Evolutionary conservation across 2,797 vertebrate genomes (phyloP).

Genomic region (Lagodon rhomboides): DNA sequence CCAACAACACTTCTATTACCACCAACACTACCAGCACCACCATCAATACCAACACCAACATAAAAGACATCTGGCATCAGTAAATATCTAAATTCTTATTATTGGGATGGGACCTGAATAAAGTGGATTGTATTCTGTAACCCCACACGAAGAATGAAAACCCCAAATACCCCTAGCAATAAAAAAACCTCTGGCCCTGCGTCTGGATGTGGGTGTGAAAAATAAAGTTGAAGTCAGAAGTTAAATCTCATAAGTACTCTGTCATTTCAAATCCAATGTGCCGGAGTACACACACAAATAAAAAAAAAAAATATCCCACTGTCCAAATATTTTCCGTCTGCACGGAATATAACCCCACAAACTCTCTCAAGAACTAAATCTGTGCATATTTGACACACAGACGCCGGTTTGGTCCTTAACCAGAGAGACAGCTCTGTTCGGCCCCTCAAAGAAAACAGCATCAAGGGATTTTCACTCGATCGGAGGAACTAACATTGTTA

Average conservation of each 20-base stretch:
- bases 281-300: background rate
- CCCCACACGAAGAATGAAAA: background rate
- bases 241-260: background rate
- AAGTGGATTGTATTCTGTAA: too few species aligned
- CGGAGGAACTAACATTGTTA: slow-evolving; percentile 42
- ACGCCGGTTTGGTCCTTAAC: slow-evolving; percentile 16
- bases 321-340: background rate
- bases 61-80: too few species aligned
- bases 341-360: background rate
- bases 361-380: background rate
- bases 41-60: too few species aligned
- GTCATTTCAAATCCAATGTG: slow-evolving; percentile 1
- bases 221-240: background rate
- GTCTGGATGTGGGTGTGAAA: background rate
- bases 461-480: slow-evolving; percentile 41
- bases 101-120: too few species aligned
- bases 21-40: too few species aligned
- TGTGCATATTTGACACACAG: slow-evolving; percentile 19
- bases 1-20: too few species aligned
- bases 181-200: background rate
- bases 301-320: background rate
- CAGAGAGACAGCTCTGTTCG: slow-evolving; percentile 37
- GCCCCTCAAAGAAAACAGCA: slow-evolving; percentile 50
- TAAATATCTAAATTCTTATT: too few species aligned
- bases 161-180: fast-evolving